These are phyloP conservation scores for Cynoglossus semilaevis DNA, from an alignment of 2,113 vertebrate genomes.

Conservation along the genomic window DNA sequence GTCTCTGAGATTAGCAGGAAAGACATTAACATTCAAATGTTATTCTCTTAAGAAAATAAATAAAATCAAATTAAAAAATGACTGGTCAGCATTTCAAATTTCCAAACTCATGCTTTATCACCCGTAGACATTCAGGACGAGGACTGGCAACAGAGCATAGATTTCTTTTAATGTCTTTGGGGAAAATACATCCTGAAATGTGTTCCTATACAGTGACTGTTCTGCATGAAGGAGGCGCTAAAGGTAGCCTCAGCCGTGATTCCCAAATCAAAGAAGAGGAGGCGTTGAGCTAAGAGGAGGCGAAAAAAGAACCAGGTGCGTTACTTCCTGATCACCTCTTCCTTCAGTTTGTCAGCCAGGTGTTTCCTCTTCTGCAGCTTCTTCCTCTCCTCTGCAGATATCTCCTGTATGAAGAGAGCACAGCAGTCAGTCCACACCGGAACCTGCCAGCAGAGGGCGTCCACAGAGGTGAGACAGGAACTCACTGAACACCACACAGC, in stretches of 20 bases:
- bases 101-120: background rate
- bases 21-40: too few relatives aligned
- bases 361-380: constrained; percentile 90
- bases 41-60: too few relatives aligned
- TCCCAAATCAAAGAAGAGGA: constrained; percentile 5
- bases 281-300: too few relatives aligned
- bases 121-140: background rate
- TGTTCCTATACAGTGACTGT: constrained; percentile 1
- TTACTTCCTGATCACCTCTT: constrained; percentile 96
- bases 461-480: too few relatives aligned
- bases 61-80: too few relatives aligned
- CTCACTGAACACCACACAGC: too few relatives aligned
- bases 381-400: constrained; percentile 89
- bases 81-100: too few relatives aligned
- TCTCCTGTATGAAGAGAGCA: constrained; percentile 67
- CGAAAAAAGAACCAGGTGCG: too few relatives aligned
- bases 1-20: constrained; percentile 33
- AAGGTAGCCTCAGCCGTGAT: constrained; percentile 33
- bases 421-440: background rate
- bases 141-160: constrained; percentile 7
- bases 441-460: too few relatives aligned
- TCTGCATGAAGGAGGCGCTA: constrained; percentile 5
- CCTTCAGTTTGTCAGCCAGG: constrained; percentile 94
- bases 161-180: constrained; percentile 1
- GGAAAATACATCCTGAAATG: background rate